Evolutionary conservation across 2,888 invertebrate genomes (phyloP).

Genomic region (Conistra vaccinii): DNA sequence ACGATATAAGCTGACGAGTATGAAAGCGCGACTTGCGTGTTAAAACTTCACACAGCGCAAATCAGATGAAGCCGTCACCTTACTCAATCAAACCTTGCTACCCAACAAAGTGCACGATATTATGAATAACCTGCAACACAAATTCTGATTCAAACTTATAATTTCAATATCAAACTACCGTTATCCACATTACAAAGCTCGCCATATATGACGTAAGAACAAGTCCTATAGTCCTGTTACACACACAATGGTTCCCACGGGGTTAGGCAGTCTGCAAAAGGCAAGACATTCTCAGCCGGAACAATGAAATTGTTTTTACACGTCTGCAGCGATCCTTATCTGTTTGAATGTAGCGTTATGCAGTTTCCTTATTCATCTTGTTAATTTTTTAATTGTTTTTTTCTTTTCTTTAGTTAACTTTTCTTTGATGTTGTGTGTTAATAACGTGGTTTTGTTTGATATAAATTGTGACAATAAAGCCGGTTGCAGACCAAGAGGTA

Average conservation of each 20-base stretch:
- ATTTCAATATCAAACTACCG: conserved; percentile 43
- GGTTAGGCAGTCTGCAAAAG: conserved; percentile 73
- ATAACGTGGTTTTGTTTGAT: not conserved
- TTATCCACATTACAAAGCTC: conserved; percentile 60
- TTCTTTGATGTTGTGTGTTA: not conserved
- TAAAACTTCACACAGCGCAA: conserved; percentile 1
- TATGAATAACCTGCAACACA: not conserved
- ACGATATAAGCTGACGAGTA: not conserved
- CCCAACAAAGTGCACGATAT: not conserved
- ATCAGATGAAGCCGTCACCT: conserved; percentile 28
- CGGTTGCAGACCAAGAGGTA: too few relatives aligned
- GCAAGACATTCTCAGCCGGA: conserved; percentile 67
- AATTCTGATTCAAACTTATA: not conserved
- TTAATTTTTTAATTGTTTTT: conserved; percentile 19
- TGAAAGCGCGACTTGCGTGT: conserved; percentile 25
- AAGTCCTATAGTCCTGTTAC: conserved; percentile 64
- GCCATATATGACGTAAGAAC: conserved; percentile 58
- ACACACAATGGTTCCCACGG: conserved; percentile 75
- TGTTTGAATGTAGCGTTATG: conserved; percentile 51
- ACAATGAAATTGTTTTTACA: conserved; percentile 70
- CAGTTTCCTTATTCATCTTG: conserved; percentile 68
- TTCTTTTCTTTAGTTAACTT: not conserved
- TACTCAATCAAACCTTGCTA: conserved; percentile 3
- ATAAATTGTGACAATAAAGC: not conserved
- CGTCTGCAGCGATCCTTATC: conserved; percentile 70